phyloP scores from a whole-genome alignment of 2,113 vertebrate genomes.

The Accipiter virgatus region DNA sequence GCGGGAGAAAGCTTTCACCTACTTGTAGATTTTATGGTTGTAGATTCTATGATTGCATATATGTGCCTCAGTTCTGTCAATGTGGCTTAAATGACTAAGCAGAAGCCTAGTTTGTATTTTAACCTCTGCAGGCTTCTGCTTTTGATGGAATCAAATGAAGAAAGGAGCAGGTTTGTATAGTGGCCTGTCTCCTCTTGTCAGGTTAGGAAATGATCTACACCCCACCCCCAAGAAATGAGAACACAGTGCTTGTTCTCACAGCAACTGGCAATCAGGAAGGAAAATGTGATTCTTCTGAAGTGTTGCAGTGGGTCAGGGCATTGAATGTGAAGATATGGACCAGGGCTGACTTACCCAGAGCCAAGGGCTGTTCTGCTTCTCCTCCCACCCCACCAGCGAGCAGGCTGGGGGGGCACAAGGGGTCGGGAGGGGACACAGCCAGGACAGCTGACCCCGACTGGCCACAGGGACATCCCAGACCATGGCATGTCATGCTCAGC shows the following conservation, averaged over 20 bases:
- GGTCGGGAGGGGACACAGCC: too few species aligned
- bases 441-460: too few species aligned
- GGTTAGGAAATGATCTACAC: neutral
- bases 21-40: neutral
- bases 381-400: too few species aligned
- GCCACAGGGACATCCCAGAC: too few species aligned
- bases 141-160: neutral
- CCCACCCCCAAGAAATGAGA: neutral
- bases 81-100: neutral
- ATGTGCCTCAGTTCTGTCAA: neutral
- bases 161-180: neutral
- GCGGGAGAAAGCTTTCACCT: neutral
- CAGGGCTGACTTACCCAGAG: neutral
- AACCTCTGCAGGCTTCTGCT: neutral
- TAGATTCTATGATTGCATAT: neutral
- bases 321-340: neutral
- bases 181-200: neutral
- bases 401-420: too few species aligned
- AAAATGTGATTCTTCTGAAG: neutral
- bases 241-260: neutral
- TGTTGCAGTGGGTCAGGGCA: neutral
- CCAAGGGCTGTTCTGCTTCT: too few species aligned
- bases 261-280: neutral
- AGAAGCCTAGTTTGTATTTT: neutral
- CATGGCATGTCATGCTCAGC: too few species aligned